Evolutionary conservation across 2,797 vertebrate genomes (phyloP), one percentile per base, ranked within the genome.

Genomic region (Microctenopoma lineatum): DNA sequence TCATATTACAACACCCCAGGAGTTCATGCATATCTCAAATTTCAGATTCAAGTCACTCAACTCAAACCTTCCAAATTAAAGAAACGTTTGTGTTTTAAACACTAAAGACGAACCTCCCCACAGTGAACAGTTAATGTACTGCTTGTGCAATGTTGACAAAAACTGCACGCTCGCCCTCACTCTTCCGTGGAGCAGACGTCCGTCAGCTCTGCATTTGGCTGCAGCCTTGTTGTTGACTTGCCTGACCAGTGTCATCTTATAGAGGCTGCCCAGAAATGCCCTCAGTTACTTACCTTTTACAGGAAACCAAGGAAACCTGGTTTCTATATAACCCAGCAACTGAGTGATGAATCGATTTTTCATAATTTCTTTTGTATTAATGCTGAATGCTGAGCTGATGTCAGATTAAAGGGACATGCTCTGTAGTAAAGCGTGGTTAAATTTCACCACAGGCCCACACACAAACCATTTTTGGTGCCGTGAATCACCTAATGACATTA

Each of bases 401-500:
- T 21, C 1, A 14, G n/a, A 41, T 38, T 18, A 15, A 51, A 56
- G 44, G 1, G 2, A n/a, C 13, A 39, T 13, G 18, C 25, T 62
- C 26, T 25, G 9, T 6, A 11, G 5, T 44, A 7, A 45, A 62
- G 18, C 11, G 4, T 27, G 21, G 9, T 18, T 56, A 8, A 1
- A 26, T 48, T 18, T 38, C 18, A 18, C 7, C 6, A 50, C 16
- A 59, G 14, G 64, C 26, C 21, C 5, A 50, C 16, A 59, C 14
- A 67, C 38, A n/a, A 44, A 38, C n/a, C 25, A 12, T 50, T 42
- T 65, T 25, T 53, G 52, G 7, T 62, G 58, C 32, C 67, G 27
- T 41, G 42, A 9, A 58, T 75, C 51, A 1, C 29, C 56, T 46
- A 11, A 1, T 59, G 52, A 84, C 70, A 75, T 81, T 50, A 80